Conservation (phyloP, 2,113 vertebrate species). For the Coturnix japonica region DNA sequence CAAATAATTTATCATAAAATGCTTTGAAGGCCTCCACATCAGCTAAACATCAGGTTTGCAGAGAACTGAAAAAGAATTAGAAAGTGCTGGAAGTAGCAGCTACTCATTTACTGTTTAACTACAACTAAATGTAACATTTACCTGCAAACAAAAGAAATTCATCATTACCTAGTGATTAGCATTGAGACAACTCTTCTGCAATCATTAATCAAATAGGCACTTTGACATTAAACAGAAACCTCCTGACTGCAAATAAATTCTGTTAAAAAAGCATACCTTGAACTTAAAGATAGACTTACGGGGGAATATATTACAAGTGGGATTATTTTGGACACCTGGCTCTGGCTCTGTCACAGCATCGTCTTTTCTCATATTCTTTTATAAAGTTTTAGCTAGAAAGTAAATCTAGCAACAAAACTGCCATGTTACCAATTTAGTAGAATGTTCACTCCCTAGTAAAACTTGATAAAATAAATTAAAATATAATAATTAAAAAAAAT, state of each 20-base stretch:
- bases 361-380: fast-evolving
- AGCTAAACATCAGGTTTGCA: background rate
- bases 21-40: background rate
- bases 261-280: background rate
- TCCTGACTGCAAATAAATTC: background rate
- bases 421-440: background rate
- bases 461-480: background rate
- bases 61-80: background rate
- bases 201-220: background rate
- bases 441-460: background rate
- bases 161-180: background rate
- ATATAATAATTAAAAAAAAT: background rate
- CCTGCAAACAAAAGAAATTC: background rate
- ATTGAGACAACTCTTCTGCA: background rate
- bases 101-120: constrained; percentile 9
- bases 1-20: background rate
- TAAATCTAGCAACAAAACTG: background rate
- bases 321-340: fast-evolving
- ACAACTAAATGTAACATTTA: background rate
- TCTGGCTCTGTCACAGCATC: background rate
- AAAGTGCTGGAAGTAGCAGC: background rate
- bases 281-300: background rate
- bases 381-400: background rate
- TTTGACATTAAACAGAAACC: background rate
- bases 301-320: background rate